Evolutionary conservation across 2,888 invertebrate species (phyloP).

Genomic region (Strigamia crassipes): DNA sequence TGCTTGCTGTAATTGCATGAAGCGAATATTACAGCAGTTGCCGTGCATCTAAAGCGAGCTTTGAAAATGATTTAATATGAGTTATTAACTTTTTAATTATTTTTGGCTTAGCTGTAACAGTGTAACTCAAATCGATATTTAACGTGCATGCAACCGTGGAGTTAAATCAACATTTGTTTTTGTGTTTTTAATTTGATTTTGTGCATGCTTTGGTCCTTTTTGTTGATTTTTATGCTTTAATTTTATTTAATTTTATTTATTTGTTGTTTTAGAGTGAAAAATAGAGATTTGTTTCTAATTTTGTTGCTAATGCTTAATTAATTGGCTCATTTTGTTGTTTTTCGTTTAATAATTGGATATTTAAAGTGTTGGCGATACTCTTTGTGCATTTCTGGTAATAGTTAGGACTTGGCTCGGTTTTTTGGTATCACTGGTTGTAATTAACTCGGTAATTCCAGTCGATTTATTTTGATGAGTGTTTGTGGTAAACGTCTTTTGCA

Average conservation of each 20-base stretch:
- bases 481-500: constrained; percentile 16
- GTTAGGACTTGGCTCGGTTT: constrained; percentile 6
- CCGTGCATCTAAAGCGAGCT: background rate
- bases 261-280: background rate
- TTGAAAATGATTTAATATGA: background rate
- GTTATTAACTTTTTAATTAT: background rate
- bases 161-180: background rate
- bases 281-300: background rate
- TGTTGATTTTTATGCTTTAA: background rate
- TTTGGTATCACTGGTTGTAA: constrained; percentile 7
- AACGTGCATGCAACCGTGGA: background rate
- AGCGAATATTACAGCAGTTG: background rate
- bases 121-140: background rate
- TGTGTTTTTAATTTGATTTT: background rate
- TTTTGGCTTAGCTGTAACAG: background rate
- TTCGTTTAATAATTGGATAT: background rate
- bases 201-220: background rate
- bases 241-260: background rate
- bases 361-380: background rate
- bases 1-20: background rate
- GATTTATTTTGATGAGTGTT: constrained; percentile 19
- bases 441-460: background rate
- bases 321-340: background rate
- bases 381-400: constrained; percentile 6
- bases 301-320: background rate